Evolutionary conservation across 2,797 vertebrate species (phyloP).

Genomic region (Chrosomus eos): DNA sequence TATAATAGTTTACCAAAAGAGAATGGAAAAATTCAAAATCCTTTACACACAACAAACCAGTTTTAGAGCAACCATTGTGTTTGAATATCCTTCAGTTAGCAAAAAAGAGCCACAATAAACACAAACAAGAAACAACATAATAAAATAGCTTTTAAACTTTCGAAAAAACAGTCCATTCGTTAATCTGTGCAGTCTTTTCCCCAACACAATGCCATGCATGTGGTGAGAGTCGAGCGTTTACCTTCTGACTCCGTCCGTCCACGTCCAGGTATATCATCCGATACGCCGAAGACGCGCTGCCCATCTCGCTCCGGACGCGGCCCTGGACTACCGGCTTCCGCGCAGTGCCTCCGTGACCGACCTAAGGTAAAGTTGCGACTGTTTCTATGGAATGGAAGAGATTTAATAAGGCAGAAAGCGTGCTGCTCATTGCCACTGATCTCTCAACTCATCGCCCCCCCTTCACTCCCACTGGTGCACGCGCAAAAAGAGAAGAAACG

Average conservation of each 20-base stretch:
- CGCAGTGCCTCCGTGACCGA: neutral
- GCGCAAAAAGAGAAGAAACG: slow-evolving; percentile 22
- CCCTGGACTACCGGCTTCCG: slow-evolving; percentile 11
- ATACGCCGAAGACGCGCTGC: slow-evolving; percentile 76
- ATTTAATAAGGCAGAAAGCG: slow-evolving; percentile 17
- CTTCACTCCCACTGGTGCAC: slow-evolving; percentile 48
- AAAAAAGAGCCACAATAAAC: neutral
- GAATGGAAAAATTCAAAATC: neutral
- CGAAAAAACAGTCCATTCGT: neutral
- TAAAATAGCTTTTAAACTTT: neutral
- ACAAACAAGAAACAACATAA: neutral
- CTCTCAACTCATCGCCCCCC: slow-evolving; percentile 51
- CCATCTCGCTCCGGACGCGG: slow-evolving; percentile 65
- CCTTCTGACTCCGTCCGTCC: slow-evolving; percentile 78
- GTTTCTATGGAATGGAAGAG: neutral
- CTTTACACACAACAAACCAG: neutral
- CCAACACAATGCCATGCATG: neutral
- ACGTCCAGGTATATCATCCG: slow-evolving; percentile 78
- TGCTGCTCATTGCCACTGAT: slow-evolving; percentile 29
- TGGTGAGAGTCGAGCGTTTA: slow-evolving; percentile 47
- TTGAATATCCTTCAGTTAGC: neutral
- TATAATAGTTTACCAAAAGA: neutral
- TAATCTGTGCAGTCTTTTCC: neutral
- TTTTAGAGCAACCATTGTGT: neutral
- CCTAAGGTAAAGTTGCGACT: neutral